Base-by-base conservation (phyloP, 2,888 invertebrate genomes). In the Scaeva pyrastri region DNA sequence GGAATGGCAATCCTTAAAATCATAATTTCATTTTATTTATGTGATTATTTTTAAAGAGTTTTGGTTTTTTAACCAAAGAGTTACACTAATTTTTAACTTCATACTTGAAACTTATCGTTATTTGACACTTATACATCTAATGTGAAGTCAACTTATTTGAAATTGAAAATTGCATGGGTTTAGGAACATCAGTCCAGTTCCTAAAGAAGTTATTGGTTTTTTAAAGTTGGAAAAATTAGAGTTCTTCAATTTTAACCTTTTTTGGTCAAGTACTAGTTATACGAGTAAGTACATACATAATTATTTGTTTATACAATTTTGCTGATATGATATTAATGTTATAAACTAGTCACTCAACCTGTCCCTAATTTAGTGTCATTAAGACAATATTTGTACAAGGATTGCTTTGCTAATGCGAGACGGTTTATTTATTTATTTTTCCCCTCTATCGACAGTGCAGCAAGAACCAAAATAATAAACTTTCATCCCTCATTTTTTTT, bases 381-480 rank as follows among this genome's bases (percentile, higher is more conserved):
- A 66, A 48, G 31, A 66, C 31, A 66, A 48, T 66, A 66, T 66
- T 66, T 66, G 66, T 66, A 19, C 14, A 66, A 43, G 48, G 48
- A 66, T 66, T 48, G 16, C 45, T 64, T 66, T 31, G 19, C 31
- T 66, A 48, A 66, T 66, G 45, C 45, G 14, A 48, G 31, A 66
- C 31, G 41, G 26, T 64, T 64, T 31, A 21, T 21, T 43, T 58
- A 58, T 60, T 26, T 50, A 14, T 31, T 31, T 19, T 31, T 12
- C n/a, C 14, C n/a, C 16, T 14, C 3, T 39, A 16, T 58, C 11
- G 62, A 45, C n/a, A 23, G 41, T 10, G 21, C 39, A 58, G n/a
- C 11, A 60, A 60, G 19, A 39, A 16, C 43, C 5, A 26, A 39
- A 62, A 45, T 31, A 31, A 60, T 41, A 62, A 62, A 62, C 43